These are phyloP conservation scores for Tetragonula carbonaria DNA, from an alignment of 2,888 invertebrate genomes.

Conservation along the genomic window DNA sequence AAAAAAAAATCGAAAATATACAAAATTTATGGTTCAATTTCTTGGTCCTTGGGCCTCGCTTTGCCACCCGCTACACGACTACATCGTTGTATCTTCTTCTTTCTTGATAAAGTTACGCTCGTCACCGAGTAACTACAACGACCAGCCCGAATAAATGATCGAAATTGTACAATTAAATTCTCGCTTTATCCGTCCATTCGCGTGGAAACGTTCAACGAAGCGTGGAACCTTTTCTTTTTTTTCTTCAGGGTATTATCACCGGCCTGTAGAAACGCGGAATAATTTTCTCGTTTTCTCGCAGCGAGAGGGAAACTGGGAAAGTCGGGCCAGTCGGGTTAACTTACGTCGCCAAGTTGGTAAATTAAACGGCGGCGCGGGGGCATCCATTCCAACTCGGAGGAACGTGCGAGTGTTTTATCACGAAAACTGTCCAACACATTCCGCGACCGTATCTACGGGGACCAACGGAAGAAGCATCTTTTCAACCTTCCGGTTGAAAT, in stretches of 20 bases:
- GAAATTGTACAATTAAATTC: background rate
- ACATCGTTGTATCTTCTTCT: too few species aligned
- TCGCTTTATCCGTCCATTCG: too few species aligned
- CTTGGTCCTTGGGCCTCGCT: too few species aligned
- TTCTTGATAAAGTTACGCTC: too few species aligned
- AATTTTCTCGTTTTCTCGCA: background rate
- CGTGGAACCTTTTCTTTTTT: background rate
- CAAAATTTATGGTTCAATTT: too few species aligned
- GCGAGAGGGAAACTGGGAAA: background rate
- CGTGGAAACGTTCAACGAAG: background rate
- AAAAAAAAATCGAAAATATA: too few species aligned
- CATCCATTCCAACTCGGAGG: constrained; percentile 1
- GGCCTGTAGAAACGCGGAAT: background rate
- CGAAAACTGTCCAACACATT: background rate
- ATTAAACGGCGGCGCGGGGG: background rate
- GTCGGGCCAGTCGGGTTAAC: background rate
- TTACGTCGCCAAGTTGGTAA: background rate
- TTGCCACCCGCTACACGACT: too few species aligned
- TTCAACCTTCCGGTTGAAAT: background rate
- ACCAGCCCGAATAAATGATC: background rate
- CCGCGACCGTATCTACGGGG: too few species aligned
- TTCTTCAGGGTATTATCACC: background rate
- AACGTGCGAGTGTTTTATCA: background rate
- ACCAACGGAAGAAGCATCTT: background rate
- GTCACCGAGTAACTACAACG: background rate